phyloP scores from a whole-genome alignment of 2,888 invertebrate genomes.

The Orthonevra nobilis region DNA sequence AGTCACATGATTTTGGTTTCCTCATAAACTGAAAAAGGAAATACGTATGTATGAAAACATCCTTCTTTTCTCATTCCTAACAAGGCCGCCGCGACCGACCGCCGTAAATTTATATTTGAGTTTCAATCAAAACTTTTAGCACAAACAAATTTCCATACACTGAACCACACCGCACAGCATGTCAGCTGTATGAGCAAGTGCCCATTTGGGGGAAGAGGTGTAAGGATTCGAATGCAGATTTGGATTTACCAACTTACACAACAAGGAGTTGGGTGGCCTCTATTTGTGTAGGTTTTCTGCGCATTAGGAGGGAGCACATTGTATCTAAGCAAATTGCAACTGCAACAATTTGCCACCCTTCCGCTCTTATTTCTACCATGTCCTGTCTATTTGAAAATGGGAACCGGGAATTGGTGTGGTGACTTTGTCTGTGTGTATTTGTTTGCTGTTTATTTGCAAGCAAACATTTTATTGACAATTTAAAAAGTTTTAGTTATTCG shows the following conservation, averaged over 20 bases:
- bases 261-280: slow-evolving; percentile 2
- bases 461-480: slow-evolving; percentile 69
- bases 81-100: slow-evolving; percentile 14
- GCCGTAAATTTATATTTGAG: slow-evolving; percentile 59
- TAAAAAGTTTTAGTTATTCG: slow-evolving; percentile 64
- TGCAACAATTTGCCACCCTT: slow-evolving; percentile 67
- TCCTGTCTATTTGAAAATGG: slow-evolving; percentile 54
- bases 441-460: slow-evolving; percentile 61
- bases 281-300: slow-evolving; percentile 24
- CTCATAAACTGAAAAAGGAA: slow-evolving; percentile 33
- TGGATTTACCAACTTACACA: slow-evolving; percentile 20
- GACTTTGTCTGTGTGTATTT: slow-evolving; percentile 54
- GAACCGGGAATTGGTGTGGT: slow-evolving; percentile 62
- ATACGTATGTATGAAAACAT: slow-evolving; percentile 49
- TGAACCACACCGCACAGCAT: slow-evolving; percentile 14
- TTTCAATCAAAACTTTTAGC: slow-evolving; percentile 69
- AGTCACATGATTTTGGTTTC: slow-evolving; percentile 35
- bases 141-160: slow-evolving; percentile 59
- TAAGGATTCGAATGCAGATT: slow-evolving; percentile 54
- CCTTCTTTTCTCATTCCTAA: slow-evolving; percentile 4
- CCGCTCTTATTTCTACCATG: slow-evolving; percentile 49
- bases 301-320: slow-evolving; percentile 58
- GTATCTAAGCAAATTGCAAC: slow-evolving; percentile 62
- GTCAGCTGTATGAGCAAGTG: not conserved
- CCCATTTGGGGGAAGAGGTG: slow-evolving; percentile 13